phyloP scores from a whole-genome alignment of 2,797 vertebrate species.

The Sciurus vulgaris region DNA sequence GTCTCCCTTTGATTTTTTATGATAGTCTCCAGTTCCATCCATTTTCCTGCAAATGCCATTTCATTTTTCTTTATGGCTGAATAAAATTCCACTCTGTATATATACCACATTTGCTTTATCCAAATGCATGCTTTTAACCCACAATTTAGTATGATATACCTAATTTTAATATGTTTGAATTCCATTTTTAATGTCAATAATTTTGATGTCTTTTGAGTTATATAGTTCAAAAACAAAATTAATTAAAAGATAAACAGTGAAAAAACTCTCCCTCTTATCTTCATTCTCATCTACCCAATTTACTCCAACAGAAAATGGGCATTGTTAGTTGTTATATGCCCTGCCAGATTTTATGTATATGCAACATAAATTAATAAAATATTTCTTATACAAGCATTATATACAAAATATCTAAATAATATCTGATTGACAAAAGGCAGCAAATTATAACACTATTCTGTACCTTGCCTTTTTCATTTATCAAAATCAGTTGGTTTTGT shows the following conservation, averaged over 20 bases:
- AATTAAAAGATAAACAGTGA: constrained; percentile 15
- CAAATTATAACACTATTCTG: neutral
- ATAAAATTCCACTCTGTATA: no score
- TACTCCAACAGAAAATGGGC: neutral
- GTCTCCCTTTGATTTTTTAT: no score
- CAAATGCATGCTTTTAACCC: neutral
- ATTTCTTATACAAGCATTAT: neutral
- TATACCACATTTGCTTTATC: no score
- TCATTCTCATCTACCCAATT: neutral
- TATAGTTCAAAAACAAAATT: neutral
- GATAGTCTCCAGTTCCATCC: no score
- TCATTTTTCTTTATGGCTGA: no score
- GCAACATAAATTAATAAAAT: neutral
- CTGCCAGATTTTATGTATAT: neutral
- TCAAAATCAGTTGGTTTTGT: neutral
- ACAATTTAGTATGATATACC: neutral
- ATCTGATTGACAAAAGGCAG: neutral
- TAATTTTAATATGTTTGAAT: neutral
- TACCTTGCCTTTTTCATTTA: constrained; percentile 15
- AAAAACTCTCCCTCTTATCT: neutral
- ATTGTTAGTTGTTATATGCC: neutral
- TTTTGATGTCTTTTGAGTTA: neutral
- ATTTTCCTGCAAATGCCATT: no score
- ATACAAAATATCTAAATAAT: neutral
- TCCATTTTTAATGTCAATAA: no score